Percentiles rank a stretch among this genome's conserved stretches.
Conservation (phyloP, 2,888 invertebrate species). For the Malachius bipustulatus region DNA sequence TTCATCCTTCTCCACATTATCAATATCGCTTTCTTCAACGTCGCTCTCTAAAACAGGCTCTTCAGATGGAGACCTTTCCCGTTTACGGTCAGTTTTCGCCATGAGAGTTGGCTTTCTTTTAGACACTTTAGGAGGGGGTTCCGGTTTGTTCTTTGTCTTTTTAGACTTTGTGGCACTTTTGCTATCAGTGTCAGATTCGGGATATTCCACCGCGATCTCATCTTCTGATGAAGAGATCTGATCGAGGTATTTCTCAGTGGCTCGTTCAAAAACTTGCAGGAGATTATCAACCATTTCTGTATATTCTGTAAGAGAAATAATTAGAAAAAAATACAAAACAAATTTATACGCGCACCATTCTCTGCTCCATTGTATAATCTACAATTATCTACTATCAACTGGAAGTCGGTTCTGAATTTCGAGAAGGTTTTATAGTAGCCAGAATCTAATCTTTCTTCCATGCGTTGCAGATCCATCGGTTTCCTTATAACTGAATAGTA, state of each 20-base stretch:
- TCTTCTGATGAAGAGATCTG: constrained; percentile 70
- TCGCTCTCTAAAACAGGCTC: constrained; percentile 7
- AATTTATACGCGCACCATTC: constrained; percentile 53
- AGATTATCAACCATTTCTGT: constrained; percentile 80
- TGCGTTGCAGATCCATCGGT: constrained; percentile 80
- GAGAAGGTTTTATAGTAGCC: constrained; percentile 68
- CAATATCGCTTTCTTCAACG: constrained; percentile 3
- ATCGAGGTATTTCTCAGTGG: constrained; percentile 73
- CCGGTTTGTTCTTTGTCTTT: constrained; percentile 4
- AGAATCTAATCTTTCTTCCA: constrained; percentile 76
- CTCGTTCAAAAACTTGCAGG: constrained; percentile 67
- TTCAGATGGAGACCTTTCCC: constrained; percentile 27
- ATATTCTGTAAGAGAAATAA: constrained; percentile 50
- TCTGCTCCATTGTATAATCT: constrained; percentile 84
- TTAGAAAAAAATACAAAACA: background rate
- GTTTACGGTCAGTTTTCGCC: constrained; percentile 29
- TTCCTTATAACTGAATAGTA: constrained; percentile 60
- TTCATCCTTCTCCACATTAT: constrained; percentile 3
- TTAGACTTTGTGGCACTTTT: constrained; percentile 33
- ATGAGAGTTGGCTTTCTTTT: constrained; percentile 29
- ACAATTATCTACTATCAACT: constrained; percentile 86
- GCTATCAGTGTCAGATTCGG: constrained; percentile 38
- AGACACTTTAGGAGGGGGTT: constrained; percentile 15
- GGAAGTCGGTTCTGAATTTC: constrained; percentile 79
- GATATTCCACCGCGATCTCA: constrained; percentile 57